phyloP scores from a whole-genome alignment of 2,888 invertebrate species.

The Asteroscopus sphinx region DNA sequence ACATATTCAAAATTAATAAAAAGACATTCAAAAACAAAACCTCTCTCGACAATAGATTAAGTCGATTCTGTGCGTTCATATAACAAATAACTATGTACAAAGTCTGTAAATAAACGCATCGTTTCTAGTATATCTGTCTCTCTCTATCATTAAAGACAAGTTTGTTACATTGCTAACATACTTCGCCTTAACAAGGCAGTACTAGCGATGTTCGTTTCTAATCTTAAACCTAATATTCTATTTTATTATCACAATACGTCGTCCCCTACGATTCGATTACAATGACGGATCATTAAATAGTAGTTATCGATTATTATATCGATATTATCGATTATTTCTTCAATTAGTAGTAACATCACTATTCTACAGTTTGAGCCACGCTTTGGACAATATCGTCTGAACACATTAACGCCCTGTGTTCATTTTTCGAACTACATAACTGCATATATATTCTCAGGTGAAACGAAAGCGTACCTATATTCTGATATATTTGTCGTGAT shows the following conservation, averaged over 20 bases:
- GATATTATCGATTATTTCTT: constrained; percentile 54
- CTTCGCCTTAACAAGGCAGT: constrained; percentile 42
- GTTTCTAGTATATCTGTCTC: constrained; percentile 37
- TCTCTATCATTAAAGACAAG: constrained; percentile 40
- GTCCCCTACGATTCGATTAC: constrained; percentile 63
- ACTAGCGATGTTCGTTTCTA: constrained; percentile 53
- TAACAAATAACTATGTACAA: constrained; percentile 54
- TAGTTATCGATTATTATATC: no score
- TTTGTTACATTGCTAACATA: constrained; percentile 44
- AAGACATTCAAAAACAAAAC: constrained; percentile 25
- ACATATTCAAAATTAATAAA: constrained; percentile 23
- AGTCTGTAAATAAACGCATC: constrained; percentile 51
- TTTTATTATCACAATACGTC: constrained; percentile 75
- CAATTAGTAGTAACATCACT: constrained; percentile 52
- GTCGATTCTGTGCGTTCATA: constrained; percentile 54
- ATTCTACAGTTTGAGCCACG: constrained; percentile 72
- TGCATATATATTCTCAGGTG: no score
- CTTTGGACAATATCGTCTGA: constrained; percentile 70
- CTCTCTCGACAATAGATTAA: constrained; percentile 24
- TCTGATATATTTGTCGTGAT: no score
- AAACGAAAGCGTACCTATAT: no score
- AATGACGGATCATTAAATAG: constrained; percentile 43
- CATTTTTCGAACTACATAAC: constrained; percentile 46
- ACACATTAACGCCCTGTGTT: constrained; percentile 79
- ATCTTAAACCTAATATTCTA: constrained; percentile 65